A percentile compares a stretch with the other conserved stretches of the same genome.
phyloP scores from a whole-genome alignment of 2,113 vertebrate genomes.

The Eublepharis macularius region DNA sequence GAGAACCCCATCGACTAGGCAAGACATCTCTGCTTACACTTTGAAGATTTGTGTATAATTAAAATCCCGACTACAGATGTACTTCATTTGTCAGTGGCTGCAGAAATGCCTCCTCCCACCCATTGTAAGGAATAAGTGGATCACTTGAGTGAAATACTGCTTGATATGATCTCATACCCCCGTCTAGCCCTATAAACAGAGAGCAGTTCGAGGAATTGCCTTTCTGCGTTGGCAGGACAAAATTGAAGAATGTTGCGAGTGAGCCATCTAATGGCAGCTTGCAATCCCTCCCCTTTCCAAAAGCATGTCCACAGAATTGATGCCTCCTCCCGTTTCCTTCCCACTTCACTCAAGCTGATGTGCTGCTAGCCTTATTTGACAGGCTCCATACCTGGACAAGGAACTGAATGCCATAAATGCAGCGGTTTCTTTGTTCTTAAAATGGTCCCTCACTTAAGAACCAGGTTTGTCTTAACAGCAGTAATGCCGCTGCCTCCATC shows the following conservation, averaged over 20 bases:
- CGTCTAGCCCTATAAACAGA: slow-evolving; percentile 11
- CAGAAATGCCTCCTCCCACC: background rate
- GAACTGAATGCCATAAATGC: background rate
- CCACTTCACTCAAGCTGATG: slow-evolving; percentile 1
- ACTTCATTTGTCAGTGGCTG: slow-evolving; percentile 16
- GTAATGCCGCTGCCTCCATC: background rate
- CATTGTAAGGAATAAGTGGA: slow-evolving; percentile 16
- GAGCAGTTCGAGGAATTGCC: slow-evolving; percentile 2
- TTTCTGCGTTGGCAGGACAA: background rate
- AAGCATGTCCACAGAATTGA: background rate
- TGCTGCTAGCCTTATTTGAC: background rate
- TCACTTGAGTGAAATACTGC: slow-evolving; percentile 5
- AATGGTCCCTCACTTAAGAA: background rate
- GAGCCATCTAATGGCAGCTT: slow-evolving; percentile 34
- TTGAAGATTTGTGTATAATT: background rate
- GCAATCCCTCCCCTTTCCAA: background rate
- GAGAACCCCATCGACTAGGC: background rate
- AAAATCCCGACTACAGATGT: slow-evolving; percentile 18
- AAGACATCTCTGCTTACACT: background rate
- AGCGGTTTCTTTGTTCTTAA: background rate
- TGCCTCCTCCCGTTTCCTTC: background rate
- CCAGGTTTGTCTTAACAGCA: background rate
- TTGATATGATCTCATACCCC: slow-evolving; percentile 9
- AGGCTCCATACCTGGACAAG: background rate
- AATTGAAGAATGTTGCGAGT: slow-evolving; percentile 15